Evolutionary conservation across 2,888 invertebrate species (phyloP).

Genomic region (Habrosyne pyritoides): DNA sequence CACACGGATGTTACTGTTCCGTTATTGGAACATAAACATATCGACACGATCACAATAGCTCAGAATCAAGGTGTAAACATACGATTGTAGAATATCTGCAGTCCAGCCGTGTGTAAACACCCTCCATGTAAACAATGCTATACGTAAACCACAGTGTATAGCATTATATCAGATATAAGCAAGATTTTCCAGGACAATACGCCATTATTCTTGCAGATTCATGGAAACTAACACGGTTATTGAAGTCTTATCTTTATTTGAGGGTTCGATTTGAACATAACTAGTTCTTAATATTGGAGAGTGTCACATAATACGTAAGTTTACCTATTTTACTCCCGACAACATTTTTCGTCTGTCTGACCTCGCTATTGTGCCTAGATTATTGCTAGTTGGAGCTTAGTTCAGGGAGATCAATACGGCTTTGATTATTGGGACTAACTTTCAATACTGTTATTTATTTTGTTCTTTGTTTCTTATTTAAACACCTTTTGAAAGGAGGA

Average conservation of each 20-base stretch:
- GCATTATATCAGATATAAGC: constrained; percentile 38
- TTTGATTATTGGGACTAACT: too few species aligned
- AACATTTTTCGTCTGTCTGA: background rate
- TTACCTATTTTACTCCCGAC: background rate
- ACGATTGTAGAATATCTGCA: constrained; percentile 57
- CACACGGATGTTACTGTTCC: constrained; percentile 17
- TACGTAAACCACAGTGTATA: constrained; percentile 9
- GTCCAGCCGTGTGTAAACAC: constrained; percentile 45
- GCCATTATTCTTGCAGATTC: constrained; percentile 28
- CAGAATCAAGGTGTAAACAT: constrained; percentile 62
- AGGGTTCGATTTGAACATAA: background rate
- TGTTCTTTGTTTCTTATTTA: too few species aligned
- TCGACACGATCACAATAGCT: constrained; percentile 59
- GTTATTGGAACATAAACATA: constrained; percentile 52
- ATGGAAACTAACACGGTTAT: background rate
- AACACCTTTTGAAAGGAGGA: too few species aligned
- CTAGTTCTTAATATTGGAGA: background rate
- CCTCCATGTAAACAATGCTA: constrained; percentile 14
- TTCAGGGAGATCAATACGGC: background rate
- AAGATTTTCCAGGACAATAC: constrained; percentile 26
- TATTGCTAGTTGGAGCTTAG: background rate
- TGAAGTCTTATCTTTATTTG: background rate
- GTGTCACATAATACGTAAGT: background rate
- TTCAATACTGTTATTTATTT: too few species aligned
- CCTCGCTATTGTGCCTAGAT: background rate